Base-by-base conservation (phyloP, 2,797 vertebrate genomes). In the Chelon auratus region DNA sequence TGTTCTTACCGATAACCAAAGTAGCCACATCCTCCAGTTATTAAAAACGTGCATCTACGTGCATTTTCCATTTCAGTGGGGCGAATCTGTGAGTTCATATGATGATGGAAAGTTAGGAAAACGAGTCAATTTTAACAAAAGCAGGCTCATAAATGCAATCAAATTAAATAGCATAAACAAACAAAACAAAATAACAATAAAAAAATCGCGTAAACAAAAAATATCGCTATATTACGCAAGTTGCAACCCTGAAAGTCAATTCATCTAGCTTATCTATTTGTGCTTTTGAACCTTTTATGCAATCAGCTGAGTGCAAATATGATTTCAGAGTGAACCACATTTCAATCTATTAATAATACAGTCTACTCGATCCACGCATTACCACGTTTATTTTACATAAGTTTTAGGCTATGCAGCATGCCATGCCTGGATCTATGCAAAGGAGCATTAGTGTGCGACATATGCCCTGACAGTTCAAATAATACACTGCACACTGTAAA, bases 1-100 rank as follows among this genome's bases (percentile, higher is more conserved):
- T 14, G 9, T 48, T 54, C 85, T 93, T 92, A 99, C 97, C 97
- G 95, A 90, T 93, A 96, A 54, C 97, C 97, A 83, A 98, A 96
- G 76, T 99, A 99, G 33, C 98, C 97, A 57, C 95, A 93, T 84
- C 98, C 97, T 61, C 97, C 97, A 1, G 97, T 99, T 58, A 99
- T 91, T 56, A 98, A 91, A 45, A 93, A 93, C 0, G 69, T 93
- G 68, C 92, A 89, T 57, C 68, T 71, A 4, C 10, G 64, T 33
- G 39, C 9, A 24, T 5, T 51, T 75, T 81, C 90, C 94, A 94
- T 94, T 51, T 14, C 36, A 66, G 53, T 2, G 12, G 5, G 26
- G 1, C 0, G 1, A 60, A 75, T 71, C 89, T 92, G 84, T 33
- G 42, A 45, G 18, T 57, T 42, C 5, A 45, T 0, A 40, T 26